A percentile compares a stretch with the other conserved stretches of the same genome.
These are phyloP conservation scores for Cephus cinctus DNA, from an alignment of 1,140 invertebrate genomes.

Conservation along the genomic window DNA sequence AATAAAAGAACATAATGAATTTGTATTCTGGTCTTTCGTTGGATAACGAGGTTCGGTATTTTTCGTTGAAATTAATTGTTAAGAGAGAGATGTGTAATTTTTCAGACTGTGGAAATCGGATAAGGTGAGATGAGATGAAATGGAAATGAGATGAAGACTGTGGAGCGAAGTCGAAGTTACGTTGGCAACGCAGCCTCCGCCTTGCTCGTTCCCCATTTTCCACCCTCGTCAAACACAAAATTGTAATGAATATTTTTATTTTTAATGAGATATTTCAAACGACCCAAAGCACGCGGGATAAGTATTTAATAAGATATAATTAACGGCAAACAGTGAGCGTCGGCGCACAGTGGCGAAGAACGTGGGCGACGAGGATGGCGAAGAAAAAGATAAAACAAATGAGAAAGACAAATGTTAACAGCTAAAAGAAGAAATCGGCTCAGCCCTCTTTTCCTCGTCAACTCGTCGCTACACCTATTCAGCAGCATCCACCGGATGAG, in stretches of 20 bases:
- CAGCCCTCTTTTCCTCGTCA: slow-evolving; percentile 1
- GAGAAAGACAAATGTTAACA: slow-evolving; percentile 20
- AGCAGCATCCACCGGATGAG: slow-evolving; percentile 18
- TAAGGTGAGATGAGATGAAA: too few species aligned
- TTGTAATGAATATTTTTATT: not conserved
- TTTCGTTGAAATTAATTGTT: too few species aligned
- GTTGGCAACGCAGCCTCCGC: too few species aligned
- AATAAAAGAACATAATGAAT: too few species aligned
- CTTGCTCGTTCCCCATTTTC: too few species aligned
- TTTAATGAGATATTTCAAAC: not conserved
- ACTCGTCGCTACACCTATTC: slow-evolving; percentile 12
- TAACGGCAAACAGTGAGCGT: slow-evolving; percentile 26
- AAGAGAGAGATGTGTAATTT: too few species aligned
- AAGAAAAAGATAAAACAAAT: not conserved
- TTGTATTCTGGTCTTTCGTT: too few species aligned
- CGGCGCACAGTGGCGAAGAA: not conserved
- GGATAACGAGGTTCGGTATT: too few species aligned
- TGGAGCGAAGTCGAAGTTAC: too few species aligned
- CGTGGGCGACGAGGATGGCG: not conserved
- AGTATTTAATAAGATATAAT: slow-evolving; percentile 21
- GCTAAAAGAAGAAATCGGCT: slow-evolving; percentile 17
- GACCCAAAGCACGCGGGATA: not conserved
- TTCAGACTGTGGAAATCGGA: too few species aligned
- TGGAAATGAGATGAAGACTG: too few species aligned
- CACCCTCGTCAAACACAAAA: too few species aligned